Conservation (phyloP, 2,888 invertebrate genomes). For the Dicycla oo region DNA sequence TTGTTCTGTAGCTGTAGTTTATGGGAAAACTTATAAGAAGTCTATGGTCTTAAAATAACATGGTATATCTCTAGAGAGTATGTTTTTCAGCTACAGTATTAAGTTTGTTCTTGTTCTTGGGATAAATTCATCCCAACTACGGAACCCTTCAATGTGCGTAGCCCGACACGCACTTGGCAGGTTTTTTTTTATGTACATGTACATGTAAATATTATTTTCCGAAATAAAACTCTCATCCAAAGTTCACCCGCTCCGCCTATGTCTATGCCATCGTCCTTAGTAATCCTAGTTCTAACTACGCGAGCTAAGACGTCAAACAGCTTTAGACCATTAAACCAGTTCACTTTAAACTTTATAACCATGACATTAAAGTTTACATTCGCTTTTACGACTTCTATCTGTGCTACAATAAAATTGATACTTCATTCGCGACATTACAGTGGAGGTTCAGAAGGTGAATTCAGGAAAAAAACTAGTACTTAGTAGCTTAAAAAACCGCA, state of each 20-base stretch:
- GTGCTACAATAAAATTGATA: constrained; percentile 56
- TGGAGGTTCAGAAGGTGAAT: constrained; percentile 24
- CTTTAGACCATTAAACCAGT: constrained; percentile 50
- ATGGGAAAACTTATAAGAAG: no score
- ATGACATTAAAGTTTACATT: constrained; percentile 56
- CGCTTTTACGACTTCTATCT: constrained; percentile 50
- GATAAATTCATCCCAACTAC: no score
- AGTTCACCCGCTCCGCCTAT: constrained; percentile 40
- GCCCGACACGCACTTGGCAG: no score
- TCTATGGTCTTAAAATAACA: no score
- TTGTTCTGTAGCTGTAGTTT: no score
- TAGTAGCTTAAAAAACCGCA: no score
- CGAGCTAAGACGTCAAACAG: constrained; percentile 53
- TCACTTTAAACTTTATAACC: constrained; percentile 59
- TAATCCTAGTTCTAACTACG: constrained; percentile 46
- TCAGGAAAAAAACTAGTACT: neutral
- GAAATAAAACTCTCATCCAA: neutral
- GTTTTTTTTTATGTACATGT: no score
- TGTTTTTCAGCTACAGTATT: no score
- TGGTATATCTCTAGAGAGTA: no score
- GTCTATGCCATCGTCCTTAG: constrained; percentile 11
- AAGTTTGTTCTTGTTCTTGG: no score
- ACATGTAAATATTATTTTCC: no score
- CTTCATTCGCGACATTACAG: constrained; percentile 28
- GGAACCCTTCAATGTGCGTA: no score